Evolutionary conservation across 1,140 invertebrate genomes (phyloP).

Genomic region (Bombus pascuorum): DNA sequence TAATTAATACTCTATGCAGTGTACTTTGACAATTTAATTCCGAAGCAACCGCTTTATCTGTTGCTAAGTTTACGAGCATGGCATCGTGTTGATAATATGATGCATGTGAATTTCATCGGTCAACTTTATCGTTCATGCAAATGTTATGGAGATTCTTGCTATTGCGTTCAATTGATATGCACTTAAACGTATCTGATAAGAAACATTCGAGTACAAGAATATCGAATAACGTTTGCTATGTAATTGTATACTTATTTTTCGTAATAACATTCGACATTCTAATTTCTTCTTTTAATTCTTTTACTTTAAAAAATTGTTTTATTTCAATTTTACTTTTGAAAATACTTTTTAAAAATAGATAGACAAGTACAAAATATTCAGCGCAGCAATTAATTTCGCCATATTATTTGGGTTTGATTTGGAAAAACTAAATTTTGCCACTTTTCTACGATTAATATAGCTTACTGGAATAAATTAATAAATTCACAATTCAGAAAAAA

Average conservation of each 20-base stretch:
- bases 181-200: background rate
- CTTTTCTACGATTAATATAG: too few species aligned
- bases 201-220: background rate
- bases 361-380: too few species aligned
- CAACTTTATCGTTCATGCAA: slow-evolving; percentile 14
- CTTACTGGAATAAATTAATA: too few species aligned
- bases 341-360: too few species aligned
- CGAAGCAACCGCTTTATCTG: background rate
- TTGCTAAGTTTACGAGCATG: background rate
- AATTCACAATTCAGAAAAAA: too few species aligned
- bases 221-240: background rate
- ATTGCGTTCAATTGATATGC: background rate
- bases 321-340: too few species aligned
- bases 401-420: too few species aligned
- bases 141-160: background rate
- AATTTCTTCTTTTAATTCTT: background rate
- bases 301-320: too few species aligned
- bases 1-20: background rate
- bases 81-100: background rate
- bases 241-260: background rate
- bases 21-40: slow-evolving; percentile 5
- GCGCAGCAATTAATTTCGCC: rapidly evolving
- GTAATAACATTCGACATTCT: background rate
- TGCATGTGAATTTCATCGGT: background rate
- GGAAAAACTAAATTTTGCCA: too few species aligned